A percentile compares a stretch with the other conserved stretches of the same genome.
Evolutionary conservation across 2,797 vertebrate species (phyloP).

Genomic region (Molossus molossus): DNA sequence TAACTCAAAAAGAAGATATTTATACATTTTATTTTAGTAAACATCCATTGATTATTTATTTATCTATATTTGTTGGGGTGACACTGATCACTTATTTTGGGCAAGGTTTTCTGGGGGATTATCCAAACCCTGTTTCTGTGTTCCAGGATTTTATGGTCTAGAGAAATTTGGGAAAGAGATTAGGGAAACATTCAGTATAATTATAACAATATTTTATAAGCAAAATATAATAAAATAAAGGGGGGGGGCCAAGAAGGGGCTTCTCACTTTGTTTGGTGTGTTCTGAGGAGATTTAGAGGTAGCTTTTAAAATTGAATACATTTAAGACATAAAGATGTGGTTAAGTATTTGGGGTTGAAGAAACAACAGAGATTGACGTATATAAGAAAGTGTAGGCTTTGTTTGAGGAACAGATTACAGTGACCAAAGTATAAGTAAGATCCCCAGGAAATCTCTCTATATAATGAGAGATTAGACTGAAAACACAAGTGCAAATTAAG

Average conservation of each 20-base stretch:
- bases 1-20: not conserved
- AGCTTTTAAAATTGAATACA: not conserved
- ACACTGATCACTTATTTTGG: not conserved
- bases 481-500: constrained; percentile 13
- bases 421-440: not conserved
- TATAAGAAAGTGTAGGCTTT: not conserved
- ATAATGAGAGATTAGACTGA: not conserved
- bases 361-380: not conserved
- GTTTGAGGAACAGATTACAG: not conserved
- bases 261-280: not conserved
- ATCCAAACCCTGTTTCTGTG: not conserved
- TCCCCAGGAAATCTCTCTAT: not conserved
- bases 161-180: not conserved
- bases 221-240: not conserved
- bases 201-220: not conserved
- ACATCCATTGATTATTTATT: not conserved
- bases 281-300: not conserved
- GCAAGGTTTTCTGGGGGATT: not conserved
- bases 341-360: not conserved
- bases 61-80: not conserved
- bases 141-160: not conserved
- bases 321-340: not conserved
- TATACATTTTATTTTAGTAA: not conserved
- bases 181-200: not conserved
- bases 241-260: rapidly evolving